Evolutionary conservation across 2,113 vertebrate genomes (phyloP).

Genomic region (Phyllostomus hastatus): DNA sequence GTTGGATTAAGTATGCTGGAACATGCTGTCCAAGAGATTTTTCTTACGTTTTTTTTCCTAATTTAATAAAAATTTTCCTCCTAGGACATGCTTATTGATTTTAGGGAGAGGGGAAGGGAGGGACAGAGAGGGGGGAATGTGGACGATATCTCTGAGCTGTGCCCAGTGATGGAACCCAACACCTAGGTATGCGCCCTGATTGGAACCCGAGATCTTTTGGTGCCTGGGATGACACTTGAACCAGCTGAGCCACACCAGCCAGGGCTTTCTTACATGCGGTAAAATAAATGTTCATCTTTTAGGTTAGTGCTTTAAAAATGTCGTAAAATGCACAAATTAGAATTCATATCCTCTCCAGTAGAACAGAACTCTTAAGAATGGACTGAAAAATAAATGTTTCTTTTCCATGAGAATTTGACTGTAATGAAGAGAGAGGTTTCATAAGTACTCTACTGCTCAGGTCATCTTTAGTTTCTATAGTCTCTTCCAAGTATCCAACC

Average conservation of each 20-base stretch:
- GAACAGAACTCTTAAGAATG: constrained; percentile 32
- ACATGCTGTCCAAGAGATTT: neutral
- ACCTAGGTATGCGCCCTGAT: too few relatives aligned
- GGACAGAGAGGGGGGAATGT: too few relatives aligned
- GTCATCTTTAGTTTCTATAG: neutral
- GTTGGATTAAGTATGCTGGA: neutral
- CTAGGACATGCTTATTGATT: too few relatives aligned
- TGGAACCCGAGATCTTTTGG: too few relatives aligned
- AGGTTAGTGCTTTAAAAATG: constrained; percentile 16
- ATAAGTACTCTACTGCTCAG: neutral
- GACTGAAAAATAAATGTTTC: constrained; percentile 24
- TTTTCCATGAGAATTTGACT: neutral
- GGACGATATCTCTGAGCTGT: too few relatives aligned
- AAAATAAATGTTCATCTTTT: neutral
- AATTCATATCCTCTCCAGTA: neutral
- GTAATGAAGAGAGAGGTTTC: neutral
- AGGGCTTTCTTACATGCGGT: neutral
- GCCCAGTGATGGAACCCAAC: too few relatives aligned
- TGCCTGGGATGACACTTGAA: too few relatives aligned
- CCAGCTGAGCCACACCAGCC: too few relatives aligned
- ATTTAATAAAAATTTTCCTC: too few relatives aligned
- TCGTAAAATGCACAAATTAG: constrained; percentile 49
- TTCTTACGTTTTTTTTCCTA: neutral
- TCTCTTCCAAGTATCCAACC: neutral
- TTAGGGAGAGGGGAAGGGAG: too few relatives aligned